Conservation (phyloP, 2,888 invertebrate genomes). For the Frankliniella fusca region DNA sequence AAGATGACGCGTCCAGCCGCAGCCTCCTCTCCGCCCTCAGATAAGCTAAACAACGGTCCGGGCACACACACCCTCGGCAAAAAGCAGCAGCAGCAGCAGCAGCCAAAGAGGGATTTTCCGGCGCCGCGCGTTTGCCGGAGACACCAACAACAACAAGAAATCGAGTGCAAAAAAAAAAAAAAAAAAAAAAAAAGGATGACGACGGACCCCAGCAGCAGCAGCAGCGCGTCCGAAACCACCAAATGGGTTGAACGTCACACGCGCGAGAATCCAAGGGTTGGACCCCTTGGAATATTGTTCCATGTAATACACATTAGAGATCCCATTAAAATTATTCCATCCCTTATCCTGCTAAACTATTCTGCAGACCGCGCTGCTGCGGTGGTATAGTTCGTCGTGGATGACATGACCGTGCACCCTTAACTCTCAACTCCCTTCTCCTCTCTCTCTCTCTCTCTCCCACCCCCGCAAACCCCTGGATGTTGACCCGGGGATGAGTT, state of each 20-base stretch:
- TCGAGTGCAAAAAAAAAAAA: not conserved
- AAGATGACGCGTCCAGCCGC: too few relatives aligned
- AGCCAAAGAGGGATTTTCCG: not conserved
- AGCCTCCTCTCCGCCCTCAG: not conserved
- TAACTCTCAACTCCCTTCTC: too few relatives aligned
- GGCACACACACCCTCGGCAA: not conserved
- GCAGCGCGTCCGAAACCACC: too few relatives aligned
- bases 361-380: not conserved
- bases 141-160: too few relatives aligned
- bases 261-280: too few relatives aligned
- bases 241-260: too few relatives aligned
- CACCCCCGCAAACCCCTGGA: not conserved
- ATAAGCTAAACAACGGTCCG: not conserved
- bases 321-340: too few relatives aligned
- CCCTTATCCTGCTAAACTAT: too few relatives aligned
- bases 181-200: not conserved
- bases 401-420: not conserved
- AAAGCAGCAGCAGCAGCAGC: not conserved
- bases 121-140: not conserved
- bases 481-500: not conserved
- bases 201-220: not conserved
- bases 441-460: not conserved
- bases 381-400: not conserved
- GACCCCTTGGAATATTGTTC: too few relatives aligned
- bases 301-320: too few relatives aligned